Percentiles rank a stretch among this genome's conserved stretches.
Conservation (phyloP, 2,888 invertebrate genomes). For the Smittia sp. region DNA sequence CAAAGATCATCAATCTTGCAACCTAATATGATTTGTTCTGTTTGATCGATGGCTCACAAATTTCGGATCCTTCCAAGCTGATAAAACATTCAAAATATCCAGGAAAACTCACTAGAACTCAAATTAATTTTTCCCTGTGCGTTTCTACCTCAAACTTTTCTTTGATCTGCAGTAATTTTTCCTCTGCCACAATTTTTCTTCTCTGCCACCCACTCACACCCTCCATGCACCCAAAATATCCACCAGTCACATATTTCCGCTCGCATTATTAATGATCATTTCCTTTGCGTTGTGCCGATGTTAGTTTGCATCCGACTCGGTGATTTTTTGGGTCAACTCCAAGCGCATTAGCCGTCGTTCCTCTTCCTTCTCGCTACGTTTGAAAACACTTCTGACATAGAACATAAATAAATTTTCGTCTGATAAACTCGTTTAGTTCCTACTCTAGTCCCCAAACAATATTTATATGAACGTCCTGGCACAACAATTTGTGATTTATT, state of each 20-base stretch:
- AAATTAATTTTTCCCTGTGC: too few species aligned
- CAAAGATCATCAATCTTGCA: too few species aligned
- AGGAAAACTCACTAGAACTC: too few species aligned
- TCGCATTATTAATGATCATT: slow-evolving; percentile 6
- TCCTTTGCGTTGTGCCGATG: not conserved
- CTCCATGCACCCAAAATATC: too few species aligned
- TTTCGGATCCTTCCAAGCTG: too few species aligned
- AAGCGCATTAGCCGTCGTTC: not conserved
- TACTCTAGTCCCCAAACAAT: not conserved
- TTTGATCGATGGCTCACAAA: too few species aligned
- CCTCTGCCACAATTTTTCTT: too few species aligned
- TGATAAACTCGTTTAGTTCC: not conserved
- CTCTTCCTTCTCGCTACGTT: not conserved
- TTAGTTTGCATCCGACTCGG: not conserved
- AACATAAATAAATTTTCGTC: not conserved
- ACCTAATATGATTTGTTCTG: too few species aligned
- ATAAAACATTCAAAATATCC: too few species aligned
- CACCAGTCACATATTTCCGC: not conserved
- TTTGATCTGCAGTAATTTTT: too few species aligned
- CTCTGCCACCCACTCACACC: too few species aligned
- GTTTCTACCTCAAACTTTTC: too few species aligned
- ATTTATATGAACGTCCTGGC: not conserved
- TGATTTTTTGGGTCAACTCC: not conserved
- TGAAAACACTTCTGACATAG: not conserved
- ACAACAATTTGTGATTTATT: slow-evolving; percentile 12